Percentiles rank a stretch among this genome's conserved stretches.
phyloP scores from a whole-genome alignment of 2,888 invertebrate species.

The Metacarcinus magister region DNA sequence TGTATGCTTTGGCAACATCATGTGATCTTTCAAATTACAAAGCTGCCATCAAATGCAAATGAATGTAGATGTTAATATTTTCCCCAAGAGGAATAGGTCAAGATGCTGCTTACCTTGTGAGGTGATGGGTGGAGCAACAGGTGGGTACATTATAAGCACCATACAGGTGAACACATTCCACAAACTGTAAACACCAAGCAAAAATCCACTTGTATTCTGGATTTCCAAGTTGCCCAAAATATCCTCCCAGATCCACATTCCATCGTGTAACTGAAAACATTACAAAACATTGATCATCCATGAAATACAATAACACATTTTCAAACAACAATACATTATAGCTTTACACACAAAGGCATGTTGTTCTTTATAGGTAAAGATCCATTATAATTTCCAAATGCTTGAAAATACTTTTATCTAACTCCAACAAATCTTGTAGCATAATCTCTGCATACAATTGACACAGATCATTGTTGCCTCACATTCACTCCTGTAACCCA shows the following conservation, averaged over 20 bases:
- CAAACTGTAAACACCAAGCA: slow-evolving; percentile 66
- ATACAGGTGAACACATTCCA: slow-evolving; percentile 73
- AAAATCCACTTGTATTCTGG: slow-evolving; percentile 67
- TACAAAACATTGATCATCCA: not conserved
- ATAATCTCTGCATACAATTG: too few relatives aligned
- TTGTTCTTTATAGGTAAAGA: too few relatives aligned
- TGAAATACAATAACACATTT: not conserved
- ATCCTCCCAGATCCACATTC: slow-evolving; percentile 75
- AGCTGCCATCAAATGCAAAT: not conserved
- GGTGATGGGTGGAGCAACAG: slow-evolving; percentile 45
- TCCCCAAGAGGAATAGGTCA: not conserved
- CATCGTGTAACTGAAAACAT: slow-evolving; percentile 67
- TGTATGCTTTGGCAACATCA: too few relatives aligned
- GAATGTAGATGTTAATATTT: not conserved
- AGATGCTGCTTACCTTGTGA: slow-evolving; percentile 22
- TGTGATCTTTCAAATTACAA: not conserved
- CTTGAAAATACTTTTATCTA: too few relatives aligned
- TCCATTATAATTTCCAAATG: too few relatives aligned
- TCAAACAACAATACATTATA: not conserved
- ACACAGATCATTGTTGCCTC: too few relatives aligned
- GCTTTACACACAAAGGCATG: not conserved
- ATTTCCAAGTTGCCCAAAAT: slow-evolving; percentile 71
- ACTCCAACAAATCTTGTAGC: too few relatives aligned
- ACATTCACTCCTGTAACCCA: too few relatives aligned
- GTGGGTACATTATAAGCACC: slow-evolving; percentile 60